These are phyloP conservation scores for Emys orbicularis DNA, from an alignment of 2,797 vertebrate species.

Conservation along the genomic window DNA sequence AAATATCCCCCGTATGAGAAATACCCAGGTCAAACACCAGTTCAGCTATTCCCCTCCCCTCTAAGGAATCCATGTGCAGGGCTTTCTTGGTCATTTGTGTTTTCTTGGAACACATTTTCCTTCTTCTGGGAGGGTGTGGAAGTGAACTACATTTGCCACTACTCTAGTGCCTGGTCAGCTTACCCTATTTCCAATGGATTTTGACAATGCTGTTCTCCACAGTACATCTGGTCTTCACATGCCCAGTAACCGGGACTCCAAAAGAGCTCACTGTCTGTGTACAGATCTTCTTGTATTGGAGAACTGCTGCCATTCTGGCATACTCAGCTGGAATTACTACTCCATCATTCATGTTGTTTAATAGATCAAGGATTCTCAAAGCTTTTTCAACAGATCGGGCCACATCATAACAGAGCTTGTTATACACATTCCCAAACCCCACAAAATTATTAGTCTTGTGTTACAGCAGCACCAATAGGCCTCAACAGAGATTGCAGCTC, in stretches of 20 bases:
- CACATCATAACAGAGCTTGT: not conserved
- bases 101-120: not conserved
- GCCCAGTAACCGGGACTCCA: not conserved
- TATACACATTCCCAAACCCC: not conserved
- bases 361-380: not conserved
- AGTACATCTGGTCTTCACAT: not conserved
- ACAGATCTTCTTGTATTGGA: not conserved
- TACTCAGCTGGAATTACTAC: not conserved
- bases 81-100: not conserved
- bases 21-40: constrained; percentile 22
- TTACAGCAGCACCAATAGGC: not conserved
- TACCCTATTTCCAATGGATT: not conserved
- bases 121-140: not conserved
- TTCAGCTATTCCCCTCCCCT: not conserved
- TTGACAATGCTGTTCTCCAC: not conserved
- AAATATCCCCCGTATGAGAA: constrained; percentile 40
- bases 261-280: not conserved
- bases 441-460: not conserved
- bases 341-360: not conserved
- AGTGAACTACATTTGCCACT: not conserved
- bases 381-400: not conserved
- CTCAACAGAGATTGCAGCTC: not conserved
- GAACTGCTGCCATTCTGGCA: not conserved
- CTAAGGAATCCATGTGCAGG: not conserved
- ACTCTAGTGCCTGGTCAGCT: not conserved